These are phyloP conservation scores for Mya arenaria DNA, from an alignment of 1,140 invertebrate species.

Conservation along the genomic window DNA sequence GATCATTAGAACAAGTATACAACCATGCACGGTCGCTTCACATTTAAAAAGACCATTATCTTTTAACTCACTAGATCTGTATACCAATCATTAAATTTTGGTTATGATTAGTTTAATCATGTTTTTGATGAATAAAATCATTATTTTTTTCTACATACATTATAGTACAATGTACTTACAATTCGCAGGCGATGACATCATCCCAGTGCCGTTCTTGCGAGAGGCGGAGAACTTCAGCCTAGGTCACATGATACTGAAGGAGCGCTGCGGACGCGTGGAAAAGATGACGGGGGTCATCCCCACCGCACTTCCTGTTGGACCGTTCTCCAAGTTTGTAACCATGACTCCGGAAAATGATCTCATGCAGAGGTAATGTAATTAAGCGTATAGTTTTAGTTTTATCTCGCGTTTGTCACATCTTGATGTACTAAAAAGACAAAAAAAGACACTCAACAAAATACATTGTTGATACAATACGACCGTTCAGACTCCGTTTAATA, in stretches of 20 bases:
- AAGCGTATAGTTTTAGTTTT: not conserved
- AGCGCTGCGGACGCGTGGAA: not conserved
- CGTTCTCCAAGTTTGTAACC: slow-evolving; percentile 18
- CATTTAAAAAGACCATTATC: not conserved
- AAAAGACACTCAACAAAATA: too few species aligned
- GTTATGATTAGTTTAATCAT: not conserved
- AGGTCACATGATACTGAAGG: slow-evolving; percentile 40
- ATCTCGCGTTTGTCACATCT: too few species aligned
- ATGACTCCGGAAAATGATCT: not conserved
- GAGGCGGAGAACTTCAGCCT: slow-evolving; percentile 31
- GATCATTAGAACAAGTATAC: not conserved
- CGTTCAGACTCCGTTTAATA: too few species aligned
- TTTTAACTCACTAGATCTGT: not conserved
- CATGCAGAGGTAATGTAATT: slow-evolving; percentile 13
- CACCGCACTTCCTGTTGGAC: slow-evolving; percentile 25
- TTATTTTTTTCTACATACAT: not conserved
- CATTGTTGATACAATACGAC: too few species aligned
- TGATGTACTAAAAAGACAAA: too few species aligned
- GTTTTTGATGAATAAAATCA: not conserved
- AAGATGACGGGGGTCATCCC: slow-evolving; percentile 23
- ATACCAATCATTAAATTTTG: not conserved
- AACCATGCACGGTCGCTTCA: not conserved
- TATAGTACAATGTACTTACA: not conserved
- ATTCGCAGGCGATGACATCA: slow-evolving; percentile 14
- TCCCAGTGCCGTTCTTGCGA: slow-evolving; percentile 38